Base-by-base conservation (phyloP, 2,888 invertebrate genomes). In the Eumacrocentrus americanus region DNA sequence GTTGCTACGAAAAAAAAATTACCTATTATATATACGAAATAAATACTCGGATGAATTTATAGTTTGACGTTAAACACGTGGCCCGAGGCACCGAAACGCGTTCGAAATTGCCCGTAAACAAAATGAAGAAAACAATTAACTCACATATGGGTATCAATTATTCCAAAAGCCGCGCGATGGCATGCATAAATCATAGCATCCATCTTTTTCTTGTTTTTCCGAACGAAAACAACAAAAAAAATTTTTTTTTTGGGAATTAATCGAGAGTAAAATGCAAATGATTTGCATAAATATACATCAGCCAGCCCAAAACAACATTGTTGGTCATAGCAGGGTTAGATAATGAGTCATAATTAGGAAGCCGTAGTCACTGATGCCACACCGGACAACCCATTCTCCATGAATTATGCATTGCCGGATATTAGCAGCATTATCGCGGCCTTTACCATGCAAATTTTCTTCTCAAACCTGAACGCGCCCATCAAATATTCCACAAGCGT, bases 281-380 rank as follows among this genome's bases (percentile, higher is more conserved):
- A 63, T 65, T 66, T 65, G 54, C 63, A 67, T 67, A 63, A 65
- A 63, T 61, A 63, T 62, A 65, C 61, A 67, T 67, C 62, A 60
- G 46, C 56, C 38, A 57, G 47, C 51, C 58, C 61, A 58, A 50
- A 56, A 63, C 52, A 64, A 64, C 61, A 51, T 56, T 53, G 52
- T 55, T 57, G 58, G 55, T 57, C 55, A 58, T 44, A 29, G 52
- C 44, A 58, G 58, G 63, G 62, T 63, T 63, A 62, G 58, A 65
- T 65, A 66, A 66, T 66, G 61, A 66, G 65, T 61, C 61, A 61
- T 65, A 61, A 66, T 66, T 66, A 66, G 60, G 61, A 56, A 34
- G 58, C 58, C 55, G 60, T 55, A 25, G 23, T 47, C 34, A n/a
- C 5, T 46, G 9, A 9, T 44, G 54, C 12, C 44, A 54, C 44